Evolutionary conservation across 2,113 vertebrate genomes (phyloP).

Genomic region (Forbesichthys agassizii): DNA sequence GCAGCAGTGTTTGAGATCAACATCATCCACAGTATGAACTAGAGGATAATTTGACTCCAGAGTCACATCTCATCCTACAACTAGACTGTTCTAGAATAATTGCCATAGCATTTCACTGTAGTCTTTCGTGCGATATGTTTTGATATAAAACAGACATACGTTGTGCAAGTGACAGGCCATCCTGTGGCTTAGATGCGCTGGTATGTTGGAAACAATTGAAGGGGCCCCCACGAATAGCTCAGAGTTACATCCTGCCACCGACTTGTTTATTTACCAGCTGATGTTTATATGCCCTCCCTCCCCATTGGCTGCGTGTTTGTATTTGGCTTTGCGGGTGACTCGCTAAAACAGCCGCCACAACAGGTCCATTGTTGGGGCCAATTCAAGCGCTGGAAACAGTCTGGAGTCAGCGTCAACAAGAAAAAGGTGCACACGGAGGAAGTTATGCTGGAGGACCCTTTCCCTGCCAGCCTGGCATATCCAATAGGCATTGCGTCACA

Average conservation of each 20-base stretch:
- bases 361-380: constrained; percentile 61
- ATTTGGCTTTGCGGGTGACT: constrained; percentile 61
- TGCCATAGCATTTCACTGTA: neutral
- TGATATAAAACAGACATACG: neutral
- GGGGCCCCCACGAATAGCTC: constrained; percentile 31
- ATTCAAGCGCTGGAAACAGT: constrained; percentile 49
- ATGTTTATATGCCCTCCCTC: constrained; percentile 22
- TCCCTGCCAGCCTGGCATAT: constrained; percentile 19
- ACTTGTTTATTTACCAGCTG: constrained; percentile 69
- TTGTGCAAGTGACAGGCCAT: constrained; percentile 7
- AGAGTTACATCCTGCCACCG: constrained; percentile 62
- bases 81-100: neutral
- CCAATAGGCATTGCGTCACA: constrained; percentile 19
- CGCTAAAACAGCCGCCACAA: constrained; percentile 43
- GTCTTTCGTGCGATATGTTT: constrained; percentile 6
- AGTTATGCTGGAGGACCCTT: constrained; percentile 31
- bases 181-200: neutral
- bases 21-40: neutral
- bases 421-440: constrained; percentile 28
- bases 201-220: constrained; percentile 54
- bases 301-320: constrained; percentile 61
- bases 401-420: neutral
- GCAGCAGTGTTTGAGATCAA: neutral
- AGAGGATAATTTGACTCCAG: constrained; percentile 12
- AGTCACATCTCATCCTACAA: neutral